A percentile compares a stretch with the other conserved stretches of the same genome.
phyloP scores from a whole-genome alignment of 2,113 vertebrate genomes.

The Carassius gibelio region DNA sequence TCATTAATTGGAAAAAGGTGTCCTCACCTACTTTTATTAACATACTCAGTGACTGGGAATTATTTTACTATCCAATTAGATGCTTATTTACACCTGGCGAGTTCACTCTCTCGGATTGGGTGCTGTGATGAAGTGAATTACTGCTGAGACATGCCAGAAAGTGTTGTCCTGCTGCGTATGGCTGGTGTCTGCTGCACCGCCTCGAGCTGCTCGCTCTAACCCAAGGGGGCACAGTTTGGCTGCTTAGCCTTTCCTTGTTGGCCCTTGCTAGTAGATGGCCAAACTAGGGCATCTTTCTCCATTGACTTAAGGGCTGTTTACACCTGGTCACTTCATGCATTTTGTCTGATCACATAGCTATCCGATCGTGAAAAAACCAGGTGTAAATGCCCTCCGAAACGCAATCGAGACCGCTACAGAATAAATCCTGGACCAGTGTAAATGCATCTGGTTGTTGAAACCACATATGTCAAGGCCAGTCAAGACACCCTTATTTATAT shows the following conservation, averaged over 20 bases:
- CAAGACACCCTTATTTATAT: no score
- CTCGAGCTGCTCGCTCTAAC: neutral
- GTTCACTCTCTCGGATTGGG: constrained; percentile 26
- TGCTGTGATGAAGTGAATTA: constrained; percentile 47
- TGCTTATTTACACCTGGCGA: constrained; percentile 50
- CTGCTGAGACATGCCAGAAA: neutral
- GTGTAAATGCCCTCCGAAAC: no score
- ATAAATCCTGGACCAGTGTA: no score
- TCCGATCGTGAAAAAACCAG: no score
- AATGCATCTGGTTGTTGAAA: no score
- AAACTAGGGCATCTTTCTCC: neutral
- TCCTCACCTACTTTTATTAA: constrained; percentile 47
- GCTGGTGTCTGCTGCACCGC: neutral
- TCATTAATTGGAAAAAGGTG: constrained; percentile 40
- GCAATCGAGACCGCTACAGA: no score
- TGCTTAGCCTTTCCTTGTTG: neutral
- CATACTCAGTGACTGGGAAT: constrained; percentile 36
- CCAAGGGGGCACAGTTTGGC: neutral
- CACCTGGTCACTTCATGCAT: no score
- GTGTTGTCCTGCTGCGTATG: neutral
- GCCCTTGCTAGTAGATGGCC: neutral
- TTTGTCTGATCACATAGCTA: no score
- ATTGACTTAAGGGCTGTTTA: neutral
- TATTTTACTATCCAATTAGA: constrained; percentile 52
- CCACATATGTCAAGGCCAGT: no score